Evolutionary conservation across 2,113 vertebrate species (phyloP), one percentile per base, ranked within the genome.

Genomic region (Caranx melampygus): DNA sequence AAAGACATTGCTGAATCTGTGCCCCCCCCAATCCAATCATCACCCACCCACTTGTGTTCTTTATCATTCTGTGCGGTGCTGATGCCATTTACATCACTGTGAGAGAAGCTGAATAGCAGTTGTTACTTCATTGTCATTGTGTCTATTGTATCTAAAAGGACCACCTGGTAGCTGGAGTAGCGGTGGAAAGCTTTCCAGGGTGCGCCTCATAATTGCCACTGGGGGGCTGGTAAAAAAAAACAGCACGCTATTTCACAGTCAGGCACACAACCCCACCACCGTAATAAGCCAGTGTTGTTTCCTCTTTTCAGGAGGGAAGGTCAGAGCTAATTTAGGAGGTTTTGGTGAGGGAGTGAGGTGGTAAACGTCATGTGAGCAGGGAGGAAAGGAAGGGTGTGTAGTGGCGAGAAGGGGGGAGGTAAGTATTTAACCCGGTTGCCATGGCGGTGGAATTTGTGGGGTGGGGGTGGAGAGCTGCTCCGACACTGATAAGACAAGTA

Each of bases 301-400:
- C 78, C 83, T 87, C 82, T 84, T 87, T 85, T 88, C 84, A 91
- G 90, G 74, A 82, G 60, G 89, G 86, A 90, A 93, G 89, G 91
- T 92, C 91, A 93, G 72, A 78, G 83, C 86, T 93, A 93, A 93
- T 93, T 93, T 89, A 45, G 81, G 84, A 73, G 54, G 15, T 79
- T 92, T 87, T 63, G 87, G 60, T 70, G 61, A 64, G 44, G 58
- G 79, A 75, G 75, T 21, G 68, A 83, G 67, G 68, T 58, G 81
- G 82, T 65, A 71, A 82, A 71, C n/a, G 26, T 57, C 20, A 20
- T 57, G 60, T 63, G 82, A 66, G 57, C 11, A 14, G 57, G 13
- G 31, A 34, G 76, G 64, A 79, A 15, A 55, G 73, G 77, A 72
- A 69, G 79, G 66, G 65, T 42, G 78, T 18, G 57, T 33, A 67